Evolutionary conservation across 2,888 invertebrate genomes (phyloP).

Genomic region (Ecdyonurus torrentis): DNA sequence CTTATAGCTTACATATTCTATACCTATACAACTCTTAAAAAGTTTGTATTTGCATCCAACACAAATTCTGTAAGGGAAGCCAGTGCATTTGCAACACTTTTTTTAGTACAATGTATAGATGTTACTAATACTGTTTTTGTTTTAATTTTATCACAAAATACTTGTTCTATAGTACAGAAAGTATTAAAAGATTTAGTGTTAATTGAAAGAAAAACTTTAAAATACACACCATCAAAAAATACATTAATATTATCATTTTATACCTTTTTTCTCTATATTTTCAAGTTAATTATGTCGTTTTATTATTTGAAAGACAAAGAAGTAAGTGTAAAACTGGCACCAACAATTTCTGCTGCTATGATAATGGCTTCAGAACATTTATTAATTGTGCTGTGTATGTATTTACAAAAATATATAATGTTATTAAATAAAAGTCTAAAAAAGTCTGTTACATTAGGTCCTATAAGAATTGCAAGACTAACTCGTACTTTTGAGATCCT

Average conservation of each 20-base stretch:
- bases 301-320: too few relatives aligned
- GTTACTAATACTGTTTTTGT: not conserved
- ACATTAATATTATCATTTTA: too few relatives aligned
- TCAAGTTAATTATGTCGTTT: too few relatives aligned
- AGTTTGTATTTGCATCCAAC: too few relatives aligned
- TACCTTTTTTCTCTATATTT: too few relatives aligned
- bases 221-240: too few relatives aligned
- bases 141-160: not conserved
- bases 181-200: not conserved
- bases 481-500: not conserved
- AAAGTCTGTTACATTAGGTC: not conserved
- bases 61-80: too few relatives aligned
- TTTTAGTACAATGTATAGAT: not conserved
- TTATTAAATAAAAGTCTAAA: not conserved
- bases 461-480: not conserved
- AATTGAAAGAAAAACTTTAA: too few relatives aligned
- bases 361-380: not conserved
- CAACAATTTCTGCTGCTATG: not conserved
- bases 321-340: too few relatives aligned
- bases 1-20: too few relatives aligned
- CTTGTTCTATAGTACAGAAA: not conserved
- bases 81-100: too few relatives aligned
- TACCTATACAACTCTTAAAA: too few relatives aligned
- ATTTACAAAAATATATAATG: not conserved
- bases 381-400: not conserved